These are phyloP conservation scores for Cactoblastis cactorum DNA, from an alignment of 2,888 invertebrate genomes.

Conservation along the genomic window DNA sequence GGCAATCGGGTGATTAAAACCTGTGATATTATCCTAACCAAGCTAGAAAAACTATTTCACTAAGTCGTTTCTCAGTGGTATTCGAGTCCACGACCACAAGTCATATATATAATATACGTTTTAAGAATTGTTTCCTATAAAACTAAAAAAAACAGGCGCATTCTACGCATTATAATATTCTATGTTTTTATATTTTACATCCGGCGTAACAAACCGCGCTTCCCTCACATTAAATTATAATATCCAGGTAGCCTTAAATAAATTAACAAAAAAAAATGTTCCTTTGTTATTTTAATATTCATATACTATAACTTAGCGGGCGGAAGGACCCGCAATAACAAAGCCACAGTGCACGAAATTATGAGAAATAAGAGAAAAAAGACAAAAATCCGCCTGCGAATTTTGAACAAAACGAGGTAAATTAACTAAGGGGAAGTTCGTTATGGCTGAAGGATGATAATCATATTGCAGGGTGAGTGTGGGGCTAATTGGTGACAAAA, in stretches of 20 bases:
- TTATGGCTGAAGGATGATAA: conserved; percentile 54
- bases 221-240: neutral
- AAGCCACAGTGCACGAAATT: conserved; percentile 23
- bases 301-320: conserved; percentile 7
- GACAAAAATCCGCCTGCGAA: conserved; percentile 43
- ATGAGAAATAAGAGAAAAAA: conserved; percentile 23
- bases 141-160: no score
- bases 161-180: neutral
- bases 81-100: no score
- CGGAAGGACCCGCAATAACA: conserved; percentile 14
- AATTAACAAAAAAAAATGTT: neutral
- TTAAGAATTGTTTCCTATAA: no score
- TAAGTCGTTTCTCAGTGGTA: no score
- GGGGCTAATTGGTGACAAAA: conserved; percentile 9
- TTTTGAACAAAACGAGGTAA: conserved; percentile 61
- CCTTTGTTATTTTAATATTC: conserved; percentile 6
- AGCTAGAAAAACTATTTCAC: no score
- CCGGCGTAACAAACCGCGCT: neutral
- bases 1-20: no score
- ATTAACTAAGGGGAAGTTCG: conserved; percentile 66
- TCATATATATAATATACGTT: no score
- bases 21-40: no score
- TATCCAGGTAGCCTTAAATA: neutral
- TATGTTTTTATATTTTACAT: neutral
- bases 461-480: conserved; percentile 46